Conservation (phyloP, 2,888 invertebrate species). For the Eupithecia vulgata region DNA sequence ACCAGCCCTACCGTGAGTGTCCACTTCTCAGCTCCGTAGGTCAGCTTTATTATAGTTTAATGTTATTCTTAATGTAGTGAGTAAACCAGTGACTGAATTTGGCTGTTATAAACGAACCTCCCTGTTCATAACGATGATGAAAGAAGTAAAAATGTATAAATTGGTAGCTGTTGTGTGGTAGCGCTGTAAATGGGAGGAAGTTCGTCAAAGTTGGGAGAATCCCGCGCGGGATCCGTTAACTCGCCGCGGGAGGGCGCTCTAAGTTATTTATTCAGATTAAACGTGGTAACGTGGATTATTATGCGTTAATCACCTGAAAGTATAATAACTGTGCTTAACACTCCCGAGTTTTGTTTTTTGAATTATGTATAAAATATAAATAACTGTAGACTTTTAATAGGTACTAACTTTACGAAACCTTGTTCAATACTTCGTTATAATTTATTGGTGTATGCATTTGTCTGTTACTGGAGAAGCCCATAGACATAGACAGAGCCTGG, state of each 20-base stretch:
- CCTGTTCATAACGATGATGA: background rate
- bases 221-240: constrained; percentile 51
- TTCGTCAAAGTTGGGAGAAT: constrained; percentile 66
- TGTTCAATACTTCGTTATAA: background rate
- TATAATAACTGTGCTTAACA: constrained; percentile 4
- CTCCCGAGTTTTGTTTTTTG: background rate
- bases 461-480: background rate
- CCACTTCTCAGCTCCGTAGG: no score
- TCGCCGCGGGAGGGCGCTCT: constrained; percentile 52
- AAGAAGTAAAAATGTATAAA: background rate
- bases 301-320: constrained; percentile 17
- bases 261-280: constrained; percentile 49
- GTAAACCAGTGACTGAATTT: no score
- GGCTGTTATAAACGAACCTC: background rate
- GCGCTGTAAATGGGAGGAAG: constrained; percentile 74
- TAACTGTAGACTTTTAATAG: background rate
- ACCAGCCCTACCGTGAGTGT: no score
- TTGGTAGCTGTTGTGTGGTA: background rate
- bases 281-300: constrained; percentile 31
- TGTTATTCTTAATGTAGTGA: no score
- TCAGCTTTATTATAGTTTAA: no score
- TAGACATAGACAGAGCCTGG: background rate
- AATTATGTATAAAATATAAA: background rate
- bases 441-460: background rate
- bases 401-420: background rate